Evolutionary conservation across 35 echinoderm and acorn worm genomes (phyloP), one percentile per base, ranked within the genome.

Genomic region (Lytechinus variegatus): DNA sequence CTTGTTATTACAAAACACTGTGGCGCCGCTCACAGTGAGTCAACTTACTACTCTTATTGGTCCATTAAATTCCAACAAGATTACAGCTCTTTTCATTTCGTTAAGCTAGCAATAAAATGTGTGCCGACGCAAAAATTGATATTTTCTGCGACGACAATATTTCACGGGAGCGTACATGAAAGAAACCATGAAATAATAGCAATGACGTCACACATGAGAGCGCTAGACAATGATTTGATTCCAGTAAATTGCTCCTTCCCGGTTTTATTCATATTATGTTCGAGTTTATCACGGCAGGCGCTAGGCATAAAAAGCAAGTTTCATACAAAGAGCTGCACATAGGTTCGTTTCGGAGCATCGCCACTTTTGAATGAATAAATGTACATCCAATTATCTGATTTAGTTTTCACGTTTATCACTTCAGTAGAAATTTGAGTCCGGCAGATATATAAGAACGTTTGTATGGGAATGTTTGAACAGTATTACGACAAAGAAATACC

Each of bases 21-120:
- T 51, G 88, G 88, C 88, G 88, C 88, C 88, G 52, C 9, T 14
- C 9, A 54, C 52, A 90, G 88, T 90, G 88, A 90, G 88, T 90
- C 88, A 90, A 54, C 88, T 90, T 52, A 54, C 88, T 28, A 52
- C 88, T 54, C 28, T 90, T 90, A 90, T 90, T 90, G 88, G 28
- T 90, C 29, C 88, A 90, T 90, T 54, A 90, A 90, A 90, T 90
- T 54, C 88, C 88, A 90, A 90, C 88, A 90, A 90, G 88, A 90
- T 90, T 90, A 90, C 88, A 90, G 28, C 88, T 10, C 88, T 90
- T 90, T 90, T 90, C 52, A 90, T 90, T 52, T 90, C 88, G 88
- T 90, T 90, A 90, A 90, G 88, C 88, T 54, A 51, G 88, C 88
- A 90, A 90, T 90, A 90, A 90, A 90, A 90, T 90, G 88, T 90